Evolutionary conservation across 2,113 vertebrate species (phyloP), one percentile per base, ranked within the genome.

Genomic region (Bubo scandiacus): DNA sequence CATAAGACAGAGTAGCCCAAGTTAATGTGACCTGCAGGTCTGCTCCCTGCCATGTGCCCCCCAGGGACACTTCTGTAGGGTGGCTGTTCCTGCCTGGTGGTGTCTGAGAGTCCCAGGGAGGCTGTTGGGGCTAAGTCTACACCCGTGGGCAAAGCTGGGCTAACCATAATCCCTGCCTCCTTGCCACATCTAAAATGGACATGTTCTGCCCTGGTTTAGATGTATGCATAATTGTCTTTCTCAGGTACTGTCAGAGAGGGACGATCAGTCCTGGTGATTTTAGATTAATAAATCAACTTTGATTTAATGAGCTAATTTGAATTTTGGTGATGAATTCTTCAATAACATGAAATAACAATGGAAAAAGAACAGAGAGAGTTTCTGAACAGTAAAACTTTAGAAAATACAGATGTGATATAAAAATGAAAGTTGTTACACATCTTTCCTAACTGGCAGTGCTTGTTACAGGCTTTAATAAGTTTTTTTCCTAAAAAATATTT

Each of bases 1-100:
- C 49, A 12, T 49, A 54, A 84, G 32, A 11, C 12, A 88, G 27
- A 23, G 13, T 47, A 70, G 54, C 30, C 54, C 55, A 90, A 38
- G 29, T 12, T 34, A 15, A 40, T 40, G 49, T 30, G 30, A 34
- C 15, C 26, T 77, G 20, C 16, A n/a, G 54, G n/a, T 55, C 36
- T 68, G 5, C 9, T 73, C 13, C 22, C 43, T 38, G 45, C 9
- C 15, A 8, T 11, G 25, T 1, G 0, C 1, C 3, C 16, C 0
- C 0, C 0, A 49, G 36, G 43, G 21, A n/a, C 11, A 21, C 6
- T 67, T 67, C 30, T 27, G 27, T 6, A 19, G 27, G 11, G 14
- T 32, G 18, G 4, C 21, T 52, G 30, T 38, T 81, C 11, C 26
- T 23, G 18, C 26, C 18, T 0, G 0, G 6, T 27, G 32, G 7